Conservation (phyloP, 2,888 invertebrate species). For the Leucania comma region DNA sequence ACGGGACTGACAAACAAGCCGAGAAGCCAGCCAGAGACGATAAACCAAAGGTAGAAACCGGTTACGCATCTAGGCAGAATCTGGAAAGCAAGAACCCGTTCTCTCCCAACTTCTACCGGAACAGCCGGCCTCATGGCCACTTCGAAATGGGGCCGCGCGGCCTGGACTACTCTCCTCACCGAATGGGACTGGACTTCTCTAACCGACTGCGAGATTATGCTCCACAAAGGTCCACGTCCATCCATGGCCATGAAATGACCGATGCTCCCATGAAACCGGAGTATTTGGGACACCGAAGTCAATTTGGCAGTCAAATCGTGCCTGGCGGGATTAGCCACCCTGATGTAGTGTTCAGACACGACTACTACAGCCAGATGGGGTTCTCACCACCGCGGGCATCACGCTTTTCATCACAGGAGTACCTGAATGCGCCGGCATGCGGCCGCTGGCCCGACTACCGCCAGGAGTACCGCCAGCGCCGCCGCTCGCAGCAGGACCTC, state of each 20-base stretch:
- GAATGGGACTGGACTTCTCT: conserved; percentile 84
- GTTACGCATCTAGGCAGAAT: conserved; percentile 73
- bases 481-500: conserved; percentile 88
- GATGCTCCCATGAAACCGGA: conserved; percentile 85
- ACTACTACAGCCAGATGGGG: conserved; percentile 84
- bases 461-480: conserved; percentile 85
- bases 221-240: conserved; percentile 86
- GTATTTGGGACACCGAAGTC: conserved; percentile 82
- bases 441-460: conserved; percentile 86
- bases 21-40: conserved; percentile 73
- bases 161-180: conserved; percentile 87
- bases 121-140: conserved; percentile 83
- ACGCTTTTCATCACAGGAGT: conserved; percentile 88
- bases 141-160: conserved; percentile 89
- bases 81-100: conserved; percentile 86
- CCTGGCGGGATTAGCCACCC: conserved; percentile 84
- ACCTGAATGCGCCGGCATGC: conserved; percentile 84
- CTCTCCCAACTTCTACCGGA: conserved; percentile 83
- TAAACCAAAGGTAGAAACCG: conserved; percentile 72
- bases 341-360: conserved; percentile 87
- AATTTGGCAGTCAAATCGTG: conserved; percentile 84
- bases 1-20: conserved; percentile 69
- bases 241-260: conserved; percentile 87
- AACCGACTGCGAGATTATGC: conserved; percentile 85
- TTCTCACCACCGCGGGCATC: conserved; percentile 85